Evolutionary conservation across 2,797 vertebrate genomes (phyloP).

Genomic region (Pipistrellus nathusii): DNA sequence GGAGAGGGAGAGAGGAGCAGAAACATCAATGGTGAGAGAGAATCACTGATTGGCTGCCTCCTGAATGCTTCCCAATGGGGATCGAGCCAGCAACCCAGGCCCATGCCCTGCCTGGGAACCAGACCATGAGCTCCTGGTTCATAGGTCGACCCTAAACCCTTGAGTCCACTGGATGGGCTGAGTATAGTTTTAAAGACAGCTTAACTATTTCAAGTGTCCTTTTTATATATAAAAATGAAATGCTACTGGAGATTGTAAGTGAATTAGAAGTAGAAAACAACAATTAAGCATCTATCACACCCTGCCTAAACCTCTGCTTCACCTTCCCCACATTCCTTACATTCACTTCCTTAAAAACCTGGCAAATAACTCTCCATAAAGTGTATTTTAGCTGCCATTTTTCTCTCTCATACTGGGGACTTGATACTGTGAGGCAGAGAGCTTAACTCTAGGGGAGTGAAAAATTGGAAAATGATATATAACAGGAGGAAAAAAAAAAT

Average conservation of each 20-base stretch:
- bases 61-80: too few species aligned
- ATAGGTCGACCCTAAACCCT: too few species aligned
- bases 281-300: not conserved
- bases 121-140: too few species aligned
- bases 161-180: too few species aligned
- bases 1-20: too few species aligned
- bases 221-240: not conserved
- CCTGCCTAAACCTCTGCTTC: conserved; percentile 8
- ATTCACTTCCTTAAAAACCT: conserved; percentile 25
- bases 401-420: not conserved
- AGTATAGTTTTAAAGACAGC: conserved; percentile 58
- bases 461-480: conserved; percentile 71
- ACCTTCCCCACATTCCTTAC: conserved; percentile 12
- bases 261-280: conserved; percentile 22
- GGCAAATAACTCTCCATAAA: not conserved
- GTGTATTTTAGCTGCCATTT: conserved; percentile 51
- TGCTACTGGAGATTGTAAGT: not conserved
- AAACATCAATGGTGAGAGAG: too few species aligned
- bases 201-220: conserved; percentile 36
- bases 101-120: too few species aligned
- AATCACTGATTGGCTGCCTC: too few species aligned
- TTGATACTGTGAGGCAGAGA: conserved; percentile 55
- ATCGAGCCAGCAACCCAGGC: too few species aligned
- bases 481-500: conserved; percentile 20
- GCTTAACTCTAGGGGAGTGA: conserved; percentile 53